These are phyloP conservation scores for Anorthoa munda DNA, from an alignment of 2,888 invertebrate genomes.

Conservation along the genomic window DNA sequence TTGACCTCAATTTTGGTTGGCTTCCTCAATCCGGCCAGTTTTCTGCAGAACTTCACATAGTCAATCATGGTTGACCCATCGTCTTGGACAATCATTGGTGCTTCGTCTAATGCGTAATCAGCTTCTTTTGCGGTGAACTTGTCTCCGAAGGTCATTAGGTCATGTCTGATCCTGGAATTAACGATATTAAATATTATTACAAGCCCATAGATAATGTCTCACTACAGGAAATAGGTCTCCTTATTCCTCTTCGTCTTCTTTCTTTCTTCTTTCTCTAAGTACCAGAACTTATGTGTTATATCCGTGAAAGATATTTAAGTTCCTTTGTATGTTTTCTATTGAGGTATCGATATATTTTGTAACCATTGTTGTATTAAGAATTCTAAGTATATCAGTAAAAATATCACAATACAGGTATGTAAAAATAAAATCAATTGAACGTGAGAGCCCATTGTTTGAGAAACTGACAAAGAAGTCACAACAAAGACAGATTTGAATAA, in stretches of 20 bases:
- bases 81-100: conserved; percentile 89
- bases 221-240: too few species aligned
- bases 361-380: background rate
- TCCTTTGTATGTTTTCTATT: background rate
- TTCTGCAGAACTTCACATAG: conserved; percentile 92
- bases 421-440: conserved; percentile 25
- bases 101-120: conserved; percentile 92
- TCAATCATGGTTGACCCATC: conserved; percentile 91
- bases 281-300: background rate
- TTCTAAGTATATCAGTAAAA: background rate
- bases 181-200: background rate
- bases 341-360: background rate
- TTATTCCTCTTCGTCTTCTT: background rate
- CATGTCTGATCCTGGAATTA: conserved; percentile 91
- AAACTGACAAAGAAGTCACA: conserved; percentile 23
- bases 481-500: conserved; percentile 53
- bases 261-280: too few species aligned
- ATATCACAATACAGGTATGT: background rate
- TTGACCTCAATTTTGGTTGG: conserved; percentile 73
- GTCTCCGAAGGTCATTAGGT: conserved; percentile 92
- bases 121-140: conserved; percentile 92
- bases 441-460: conserved; percentile 8
- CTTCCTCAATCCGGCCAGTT: conserved; percentile 91
- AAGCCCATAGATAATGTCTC: too few species aligned
- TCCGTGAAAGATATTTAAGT: background rate